Percentiles rank a stretch among this genome's conserved stretches.
phyloP scores from a whole-genome alignment of 2,113 vertebrate genomes.

The Brachypodius melanocephalos region DNA sequence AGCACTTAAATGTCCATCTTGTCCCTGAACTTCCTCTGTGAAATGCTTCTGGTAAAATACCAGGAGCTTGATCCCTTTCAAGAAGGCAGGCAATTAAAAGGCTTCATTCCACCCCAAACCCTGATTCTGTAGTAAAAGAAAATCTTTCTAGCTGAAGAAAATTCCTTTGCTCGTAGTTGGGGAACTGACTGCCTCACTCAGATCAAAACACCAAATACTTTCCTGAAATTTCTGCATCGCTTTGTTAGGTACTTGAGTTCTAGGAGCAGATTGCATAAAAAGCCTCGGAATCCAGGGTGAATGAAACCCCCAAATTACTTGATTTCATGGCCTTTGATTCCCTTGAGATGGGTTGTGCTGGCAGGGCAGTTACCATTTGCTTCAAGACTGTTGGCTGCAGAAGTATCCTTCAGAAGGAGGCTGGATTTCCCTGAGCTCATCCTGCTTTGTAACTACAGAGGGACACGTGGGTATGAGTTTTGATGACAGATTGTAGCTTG shows the following conservation, averaged over 20 bases:
- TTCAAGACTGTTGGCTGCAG: not conserved
- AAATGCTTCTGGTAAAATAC: not conserved
- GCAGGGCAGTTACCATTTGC: not conserved
- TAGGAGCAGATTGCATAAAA: not conserved
- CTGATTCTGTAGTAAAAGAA: not conserved
- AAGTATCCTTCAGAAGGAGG: not conserved
- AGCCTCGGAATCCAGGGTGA: not conserved
- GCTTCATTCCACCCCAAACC: not conserved
- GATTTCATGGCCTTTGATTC: not conserved
- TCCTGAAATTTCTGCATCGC: not conserved
- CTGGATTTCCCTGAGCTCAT: not conserved
- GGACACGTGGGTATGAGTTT: not conserved
- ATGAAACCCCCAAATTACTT: not conserved
- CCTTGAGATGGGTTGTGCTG: not conserved
- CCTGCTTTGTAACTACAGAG: not conserved
- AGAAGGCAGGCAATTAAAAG: not conserved
- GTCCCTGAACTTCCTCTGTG: not conserved
- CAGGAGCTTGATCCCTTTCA: not conserved
- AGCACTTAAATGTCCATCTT: not conserved
- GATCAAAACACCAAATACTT: not conserved
- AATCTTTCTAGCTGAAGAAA: not conserved
- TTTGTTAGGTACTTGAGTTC: not conserved
- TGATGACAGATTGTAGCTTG: not conserved
- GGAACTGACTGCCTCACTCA: not conserved
- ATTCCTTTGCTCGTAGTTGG: not conserved